Evolutionary conservation across 1,140 invertebrate species (phyloP), one percentile per base, ranked within the genome.

Genomic region (Solenopsis fugax): DNA sequence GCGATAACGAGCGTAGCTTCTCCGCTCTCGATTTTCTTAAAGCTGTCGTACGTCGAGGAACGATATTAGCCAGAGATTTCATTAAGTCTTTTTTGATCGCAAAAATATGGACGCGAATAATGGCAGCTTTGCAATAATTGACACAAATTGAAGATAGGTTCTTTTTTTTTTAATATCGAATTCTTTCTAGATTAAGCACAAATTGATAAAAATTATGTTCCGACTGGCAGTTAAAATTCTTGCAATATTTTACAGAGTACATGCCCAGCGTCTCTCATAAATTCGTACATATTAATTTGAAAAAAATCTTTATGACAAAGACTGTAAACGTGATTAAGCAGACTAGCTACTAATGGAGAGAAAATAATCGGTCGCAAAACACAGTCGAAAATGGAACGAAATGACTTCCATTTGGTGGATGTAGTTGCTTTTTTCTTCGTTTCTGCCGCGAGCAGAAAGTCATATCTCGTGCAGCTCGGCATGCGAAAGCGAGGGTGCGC

Each of bases 381-480:
- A 48, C 24, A 48, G 29, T 6, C 54, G 52, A 21, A 60, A 84
- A 60, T 60, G 18, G 41, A 48, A 13, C 52, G 67, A 21, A 84
- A 84, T 73, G 29, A 50, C 54, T 84, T 84, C 41, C 29, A 37
- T 54, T 84, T 37, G 80, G 80, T n/a, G 54, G n/a, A 76, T 34
- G 76, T 58, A 76, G 50, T 62, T 34, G 21, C 24, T 75, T 85
- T 89, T 85, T 89, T 84, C 67, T 58, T 65, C 48, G 48, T 76
- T 80, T 73, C 29, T 41, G 54, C 16, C 34, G 54, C 62, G 21
- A 65, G 67, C 41, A 58, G 60, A 56, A 56, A 67, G 60, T 90
- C 78, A 62, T 90, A 87, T 87, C 72, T 71, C 69, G 80, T 29
- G 52, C 80, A 54, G 58, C 81, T 12, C 50, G 37, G 78, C 24